These are phyloP conservation scores for Luscinia luscinia DNA, from an alignment of 2,797 vertebrate species.

Conservation along the genomic window DNA sequence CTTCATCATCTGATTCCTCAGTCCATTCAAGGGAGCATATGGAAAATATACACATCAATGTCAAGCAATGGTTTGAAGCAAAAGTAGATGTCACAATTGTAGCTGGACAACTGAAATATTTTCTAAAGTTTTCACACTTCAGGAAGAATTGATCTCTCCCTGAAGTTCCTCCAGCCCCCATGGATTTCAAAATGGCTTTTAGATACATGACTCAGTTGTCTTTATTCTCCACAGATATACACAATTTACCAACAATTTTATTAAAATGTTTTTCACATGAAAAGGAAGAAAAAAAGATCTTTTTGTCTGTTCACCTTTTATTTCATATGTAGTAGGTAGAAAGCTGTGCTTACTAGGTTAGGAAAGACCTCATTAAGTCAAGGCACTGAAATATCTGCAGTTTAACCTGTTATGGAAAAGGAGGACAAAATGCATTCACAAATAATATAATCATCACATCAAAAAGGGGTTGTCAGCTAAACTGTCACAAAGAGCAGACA, in stretches of 20 bases:
- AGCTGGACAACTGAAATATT: neutral
- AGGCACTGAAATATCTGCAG: neutral
- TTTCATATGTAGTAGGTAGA: neutral
- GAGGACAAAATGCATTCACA: slow-evolving; percentile 14
- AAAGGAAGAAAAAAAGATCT: neutral
- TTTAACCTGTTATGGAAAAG: slow-evolving; percentile 20
- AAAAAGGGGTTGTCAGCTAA: neutral
- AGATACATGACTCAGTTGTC: neutral
- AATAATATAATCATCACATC: neutral
- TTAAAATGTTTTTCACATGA: neutral
- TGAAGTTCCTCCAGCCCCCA: neutral
- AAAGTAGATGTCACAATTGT: neutral
- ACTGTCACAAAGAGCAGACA: neutral
- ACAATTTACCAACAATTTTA: neutral
- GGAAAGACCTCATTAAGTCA: slow-evolving; percentile 17
- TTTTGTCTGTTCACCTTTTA: neutral
- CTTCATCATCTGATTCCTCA: neutral
- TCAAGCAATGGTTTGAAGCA: slow-evolving; percentile 2
- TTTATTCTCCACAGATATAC: neutral
- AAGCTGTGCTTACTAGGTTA: neutral
- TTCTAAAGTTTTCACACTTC: slow-evolving; percentile 20
- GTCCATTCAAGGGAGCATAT: neutral
- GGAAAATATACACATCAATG: slow-evolving; percentile 12
- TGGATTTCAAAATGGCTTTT: neutral
- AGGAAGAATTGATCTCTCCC: neutral